Conservation (phyloP, 2,888 invertebrate species). For the Chorisops tibialis region DNA sequence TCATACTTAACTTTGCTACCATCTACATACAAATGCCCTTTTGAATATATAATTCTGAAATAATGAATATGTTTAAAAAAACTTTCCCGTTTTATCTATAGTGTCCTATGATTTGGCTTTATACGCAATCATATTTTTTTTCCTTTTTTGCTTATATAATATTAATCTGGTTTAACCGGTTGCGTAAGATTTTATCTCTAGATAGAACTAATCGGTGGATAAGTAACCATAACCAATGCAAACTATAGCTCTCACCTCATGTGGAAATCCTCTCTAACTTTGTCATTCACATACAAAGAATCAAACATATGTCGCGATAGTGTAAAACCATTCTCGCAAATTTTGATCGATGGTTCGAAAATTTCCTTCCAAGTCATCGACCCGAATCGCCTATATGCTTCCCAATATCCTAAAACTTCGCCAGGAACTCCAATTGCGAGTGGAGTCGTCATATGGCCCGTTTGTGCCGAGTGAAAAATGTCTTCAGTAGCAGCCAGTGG, state of each 20-base stretch:
- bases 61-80: no score
- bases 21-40: no score
- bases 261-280: slow-evolving; percentile 55
- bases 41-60: no score
- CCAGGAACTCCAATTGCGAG: slow-evolving; percentile 77
- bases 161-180: no score
- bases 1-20: no score
- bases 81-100: no score
- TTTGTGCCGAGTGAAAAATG: slow-evolving; percentile 54
- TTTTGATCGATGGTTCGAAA: slow-evolving; percentile 60
- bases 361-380: slow-evolving; percentile 69
- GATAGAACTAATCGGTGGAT: no score
- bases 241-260: slow-evolving; percentile 56
- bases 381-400: slow-evolving; percentile 70
- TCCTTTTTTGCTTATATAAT: no score
- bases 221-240: no score
- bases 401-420: slow-evolving; percentile 75
- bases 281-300: slow-evolving; percentile 53
- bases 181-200: no score
- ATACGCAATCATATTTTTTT: no score
- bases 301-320: slow-evolving; percentile 61
- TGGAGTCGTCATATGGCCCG: slow-evolving; percentile 40
- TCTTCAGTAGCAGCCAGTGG: slow-evolving; percentile 60
- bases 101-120: no score
- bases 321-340: slow-evolving; percentile 63